Evolutionary conservation across 2,888 invertebrate species (phyloP).

Genomic region (Cephus pulcher): DNA sequence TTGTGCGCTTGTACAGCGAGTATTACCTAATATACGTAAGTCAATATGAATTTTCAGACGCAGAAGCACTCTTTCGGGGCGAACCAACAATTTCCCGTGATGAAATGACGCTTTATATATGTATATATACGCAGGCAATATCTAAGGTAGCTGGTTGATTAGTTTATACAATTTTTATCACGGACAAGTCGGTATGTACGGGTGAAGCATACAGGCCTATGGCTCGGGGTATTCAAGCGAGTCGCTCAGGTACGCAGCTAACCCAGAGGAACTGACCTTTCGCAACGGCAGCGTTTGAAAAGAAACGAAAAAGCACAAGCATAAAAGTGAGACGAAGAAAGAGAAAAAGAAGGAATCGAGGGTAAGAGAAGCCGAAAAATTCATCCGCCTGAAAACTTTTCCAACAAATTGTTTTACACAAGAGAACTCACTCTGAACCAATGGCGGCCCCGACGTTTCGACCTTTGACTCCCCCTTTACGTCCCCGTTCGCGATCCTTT

Average conservation of each 20-base stretch:
- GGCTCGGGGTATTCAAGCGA: neutral
- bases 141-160: neutral
- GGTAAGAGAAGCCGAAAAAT: neutral
- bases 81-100: neutral
- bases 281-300: neutral
- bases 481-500: neutral
- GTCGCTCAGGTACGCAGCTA: neutral
- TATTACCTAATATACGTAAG: too few species aligned
- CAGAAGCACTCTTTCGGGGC: neutral
- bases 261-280: neutral
- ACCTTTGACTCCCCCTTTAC: neutral
- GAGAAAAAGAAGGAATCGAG: constrained; percentile 4
- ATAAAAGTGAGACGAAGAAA: neutral
- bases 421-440: neutral
- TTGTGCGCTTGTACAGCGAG: too few species aligned
- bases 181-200: neutral
- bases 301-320: constrained; percentile 6
- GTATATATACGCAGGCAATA: neutral
- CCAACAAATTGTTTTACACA: neutral
- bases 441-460: neutral
- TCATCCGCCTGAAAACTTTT: neutral
- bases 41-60: neutral
- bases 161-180: neutral
- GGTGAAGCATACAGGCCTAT: neutral
- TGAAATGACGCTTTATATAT: neutral